A percentile compares a stretch with the other conserved stretches of the same genome.
Conservation (phyloP, 2,113 vertebrate species). For the Rhegmatorhina hoffmannsi region DNA sequence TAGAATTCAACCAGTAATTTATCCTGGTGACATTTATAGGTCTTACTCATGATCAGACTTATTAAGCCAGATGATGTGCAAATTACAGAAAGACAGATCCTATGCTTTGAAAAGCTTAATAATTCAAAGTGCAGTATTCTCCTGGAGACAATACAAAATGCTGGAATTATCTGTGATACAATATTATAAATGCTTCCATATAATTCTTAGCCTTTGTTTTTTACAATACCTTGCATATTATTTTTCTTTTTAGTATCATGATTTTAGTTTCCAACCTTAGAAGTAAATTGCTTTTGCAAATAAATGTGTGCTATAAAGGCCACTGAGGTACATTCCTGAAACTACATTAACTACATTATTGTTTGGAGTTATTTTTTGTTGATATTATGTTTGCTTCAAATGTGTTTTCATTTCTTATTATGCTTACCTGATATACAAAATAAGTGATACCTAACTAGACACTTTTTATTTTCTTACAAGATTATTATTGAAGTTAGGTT, state of each 20-base stretch:
- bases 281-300: not conserved
- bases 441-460: not conserved
- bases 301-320: not conserved
- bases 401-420: not conserved
- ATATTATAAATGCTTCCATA: not conserved
- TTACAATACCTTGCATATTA: not conserved
- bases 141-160: not conserved
- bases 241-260: not conserved
- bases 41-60: not conserved
- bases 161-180: not conserved
- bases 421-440: rapidly evolving
- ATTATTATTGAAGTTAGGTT: not conserved
- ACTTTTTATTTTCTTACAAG: not conserved
- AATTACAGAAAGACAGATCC: constrained; percentile 10
- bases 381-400: not conserved
- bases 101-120: not conserved
- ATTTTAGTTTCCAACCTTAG: not conserved
- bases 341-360: not conserved
- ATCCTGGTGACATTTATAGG: constrained; percentile 6
- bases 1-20: constrained; percentile 5
- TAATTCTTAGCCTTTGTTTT: not conserved
- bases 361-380: not conserved
- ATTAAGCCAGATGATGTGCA: constrained; percentile 22
- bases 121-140: not conserved
- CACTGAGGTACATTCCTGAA: not conserved